Percentiles rank a stretch among this genome's conserved stretches.
These are phyloP conservation scores for Yponomeuta malinellus DNA, from an alignment of 2,888 invertebrate species.

Conservation along the genomic window DNA sequence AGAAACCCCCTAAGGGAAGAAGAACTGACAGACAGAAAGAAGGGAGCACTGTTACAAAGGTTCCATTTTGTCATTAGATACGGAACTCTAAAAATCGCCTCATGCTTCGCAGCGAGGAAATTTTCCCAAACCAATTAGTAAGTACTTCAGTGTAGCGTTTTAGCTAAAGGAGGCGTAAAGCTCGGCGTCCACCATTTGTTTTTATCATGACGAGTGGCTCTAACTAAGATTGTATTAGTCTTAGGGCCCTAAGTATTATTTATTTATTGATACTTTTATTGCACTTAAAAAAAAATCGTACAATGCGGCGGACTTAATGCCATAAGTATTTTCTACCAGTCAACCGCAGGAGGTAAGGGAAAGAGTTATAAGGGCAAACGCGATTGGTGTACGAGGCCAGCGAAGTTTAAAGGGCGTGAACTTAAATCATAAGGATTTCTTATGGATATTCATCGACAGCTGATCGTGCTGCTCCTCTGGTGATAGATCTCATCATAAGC, in stretches of 20 bases:
- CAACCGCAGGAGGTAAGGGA: too few species aligned
- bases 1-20: too few species aligned
- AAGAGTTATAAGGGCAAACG: constrained; percentile 23
- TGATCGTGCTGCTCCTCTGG: too few species aligned
- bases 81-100: neutral
- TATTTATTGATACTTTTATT: too few species aligned
- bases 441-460: constrained; percentile 15
- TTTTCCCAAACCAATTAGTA: constrained; percentile 27
- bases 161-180: constrained; percentile 25
- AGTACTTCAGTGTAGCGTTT: constrained; percentile 25
- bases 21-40: too few species aligned
- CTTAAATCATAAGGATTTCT: constrained; percentile 25
- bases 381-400: constrained; percentile 19
- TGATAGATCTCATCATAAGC: too few species aligned
- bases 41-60: too few species aligned
- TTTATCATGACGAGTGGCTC: constrained; percentile 28
- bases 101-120: constrained; percentile 10
- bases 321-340: too few species aligned
- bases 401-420: constrained; percentile 16
- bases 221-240: constrained; percentile 17
- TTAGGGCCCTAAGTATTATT: constrained; percentile 27
- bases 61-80: too few species aligned
- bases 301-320: too few species aligned
- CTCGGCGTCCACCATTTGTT: constrained; percentile 33
- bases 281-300: too few species aligned